Base-by-base conservation (phyloP, 1,140 invertebrate species). In the Fopius arisanus region DNA sequence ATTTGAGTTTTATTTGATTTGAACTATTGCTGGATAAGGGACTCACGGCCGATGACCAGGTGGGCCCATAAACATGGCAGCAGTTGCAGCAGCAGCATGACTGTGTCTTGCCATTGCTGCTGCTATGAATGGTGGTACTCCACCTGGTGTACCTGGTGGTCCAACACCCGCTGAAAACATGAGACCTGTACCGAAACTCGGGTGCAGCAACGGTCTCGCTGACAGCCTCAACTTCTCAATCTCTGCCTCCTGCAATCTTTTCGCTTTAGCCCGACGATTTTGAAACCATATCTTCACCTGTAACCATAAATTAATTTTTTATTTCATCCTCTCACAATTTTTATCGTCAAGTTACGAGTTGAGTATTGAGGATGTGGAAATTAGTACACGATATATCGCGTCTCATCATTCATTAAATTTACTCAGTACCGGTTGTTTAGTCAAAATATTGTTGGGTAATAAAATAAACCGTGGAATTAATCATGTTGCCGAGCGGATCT, bases 241-340 rank as follows among this genome's bases (percentile, higher is more conserved):
- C 90, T 98, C 97, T 43, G 96, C 96, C 83, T 98, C 97, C 85
- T 98, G 96, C 1, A 98, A 90, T 66, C 97, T 90, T 88, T 98
- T 98, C 82, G 96, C 96, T 89, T 98, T 98, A 68, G 96, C 96
- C 54, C 96, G 89, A 40, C 96, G 91, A 86, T 98, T 98, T 92
- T 98, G 96, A 87, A 98, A 98, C 96, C 96, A 98, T 80, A 97
- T 98, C 90, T 97, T 98, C 75, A 96, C 95, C 92, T 95, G 90
- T 21, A 89, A 90, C 2, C 21, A 23, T 51, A 41, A 65, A 9
- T 69, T 14, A 1, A 37, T 2, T 3, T 37, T 37, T 37, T 37
- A 10, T 37, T 2, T 3, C n/a, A n/a, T n/a, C n/a, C n/a, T n/a
- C n/a, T n/a, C n/a, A 5, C 1, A 37, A 37, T 37, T 37, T 12